These are phyloP conservation scores for Eulemur macaco DNA, from an alignment of 2,113 vertebrate genomes.

Conservation along the genomic window DNA sequence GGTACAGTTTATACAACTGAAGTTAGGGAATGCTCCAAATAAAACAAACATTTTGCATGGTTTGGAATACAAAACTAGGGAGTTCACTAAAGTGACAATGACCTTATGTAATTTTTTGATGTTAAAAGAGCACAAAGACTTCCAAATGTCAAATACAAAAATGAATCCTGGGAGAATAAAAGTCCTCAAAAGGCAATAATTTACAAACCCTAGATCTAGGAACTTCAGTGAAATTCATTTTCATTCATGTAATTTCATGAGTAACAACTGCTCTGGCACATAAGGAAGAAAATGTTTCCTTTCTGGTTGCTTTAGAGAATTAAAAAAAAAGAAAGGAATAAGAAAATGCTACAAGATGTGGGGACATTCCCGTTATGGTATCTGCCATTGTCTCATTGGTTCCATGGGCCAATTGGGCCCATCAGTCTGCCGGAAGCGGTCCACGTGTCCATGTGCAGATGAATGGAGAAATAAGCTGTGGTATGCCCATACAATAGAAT, in stretches of 20 bases:
- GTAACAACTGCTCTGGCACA: background rate
- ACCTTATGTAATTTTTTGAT: background rate
- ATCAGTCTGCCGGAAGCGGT: background rate
- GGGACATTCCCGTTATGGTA: background rate
- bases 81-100: background rate
- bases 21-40: background rate
- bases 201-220: background rate
- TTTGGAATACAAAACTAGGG: background rate
- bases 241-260: background rate
- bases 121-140: background rate
- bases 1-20: background rate
- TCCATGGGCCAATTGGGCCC: background rate
- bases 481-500: background rate
- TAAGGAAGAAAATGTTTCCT: background rate
- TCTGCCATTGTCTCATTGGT: too few relatives aligned
- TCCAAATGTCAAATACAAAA: background rate
- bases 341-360: too few relatives aligned
- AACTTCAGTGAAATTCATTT: background rate
- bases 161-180: background rate
- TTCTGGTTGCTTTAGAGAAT: too few relatives aligned
- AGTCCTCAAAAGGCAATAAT: background rate
- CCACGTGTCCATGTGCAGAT: background rate
- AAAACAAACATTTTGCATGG: constrained; percentile 17
- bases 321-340: too few relatives aligned
- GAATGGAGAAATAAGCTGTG: background rate